Conservation (phyloP, 2,113 vertebrate genomes). For the Podocnemis expansa region DNA sequence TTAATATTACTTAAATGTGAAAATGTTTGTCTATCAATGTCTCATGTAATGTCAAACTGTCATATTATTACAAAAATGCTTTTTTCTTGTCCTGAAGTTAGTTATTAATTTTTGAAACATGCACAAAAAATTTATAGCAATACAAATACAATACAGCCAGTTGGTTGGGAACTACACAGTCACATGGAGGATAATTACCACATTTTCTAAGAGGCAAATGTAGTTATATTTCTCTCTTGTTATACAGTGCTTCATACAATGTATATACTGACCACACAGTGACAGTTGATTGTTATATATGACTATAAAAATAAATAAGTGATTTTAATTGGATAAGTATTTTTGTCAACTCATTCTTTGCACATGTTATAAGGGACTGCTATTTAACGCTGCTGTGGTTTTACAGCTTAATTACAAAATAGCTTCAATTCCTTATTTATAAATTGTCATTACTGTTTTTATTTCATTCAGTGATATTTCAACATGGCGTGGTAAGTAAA, state of each 20-base stretch:
- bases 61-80: not conserved
- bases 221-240: not conserved
- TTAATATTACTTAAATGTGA: not conserved
- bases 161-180: not conserved
- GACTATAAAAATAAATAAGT: not conserved
- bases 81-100: not conserved
- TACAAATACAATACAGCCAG: not conserved
- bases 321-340: not conserved
- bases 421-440: not conserved
- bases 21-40: not conserved
- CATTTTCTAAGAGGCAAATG: not conserved
- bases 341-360: not conserved
- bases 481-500: not conserved
- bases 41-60: not conserved
- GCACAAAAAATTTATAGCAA: not conserved
- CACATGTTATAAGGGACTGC: not conserved
- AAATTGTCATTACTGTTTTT: not conserved
- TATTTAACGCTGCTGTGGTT: not conserved
- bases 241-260: not conserved
- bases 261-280: not conserved
- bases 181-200: not conserved
- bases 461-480: not conserved
- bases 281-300: not conserved
- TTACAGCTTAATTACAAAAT: not conserved
- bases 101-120: not conserved